These are phyloP conservation scores for Lycophotia porphyrea DNA, from an alignment of 2,888 invertebrate genomes.

Conservation along the genomic window DNA sequence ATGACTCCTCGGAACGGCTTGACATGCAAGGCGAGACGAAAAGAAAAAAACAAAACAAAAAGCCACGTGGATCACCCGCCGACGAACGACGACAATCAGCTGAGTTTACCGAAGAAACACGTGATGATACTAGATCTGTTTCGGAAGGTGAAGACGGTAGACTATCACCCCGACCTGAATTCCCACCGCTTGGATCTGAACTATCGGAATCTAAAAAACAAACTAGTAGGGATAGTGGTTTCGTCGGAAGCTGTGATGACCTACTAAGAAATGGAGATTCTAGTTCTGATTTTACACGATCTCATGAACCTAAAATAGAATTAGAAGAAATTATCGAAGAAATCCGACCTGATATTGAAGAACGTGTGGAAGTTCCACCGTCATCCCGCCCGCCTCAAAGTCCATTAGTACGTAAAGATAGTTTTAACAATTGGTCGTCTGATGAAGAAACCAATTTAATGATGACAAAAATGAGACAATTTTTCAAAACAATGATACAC, in stretches of 20 bases:
- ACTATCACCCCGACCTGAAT: constrained; percentile 93
- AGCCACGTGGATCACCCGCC: constrained; percentile 90
- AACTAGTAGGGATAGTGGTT: constrained; percentile 96
- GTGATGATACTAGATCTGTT: constrained; percentile 90
- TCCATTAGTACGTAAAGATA: constrained; percentile 95
- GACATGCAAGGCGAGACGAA: constrained; percentile 96
- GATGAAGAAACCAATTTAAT: constrained; percentile 98
- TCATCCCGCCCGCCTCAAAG: constrained; percentile 88
- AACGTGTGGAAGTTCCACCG: constrained; percentile 87
- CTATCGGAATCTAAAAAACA: constrained; percentile 93
- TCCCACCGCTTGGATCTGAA: constrained; percentile 89
- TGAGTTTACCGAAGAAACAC: constrained; percentile 91
- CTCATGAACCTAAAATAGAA: constrained; percentile 89
- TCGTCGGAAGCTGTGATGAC: constrained; percentile 97
- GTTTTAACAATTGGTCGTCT: constrained; percentile 98
- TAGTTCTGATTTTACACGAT: constrained; percentile 88
- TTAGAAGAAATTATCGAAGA: constrained; percentile 91
- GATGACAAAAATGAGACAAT: constrained; percentile 98
- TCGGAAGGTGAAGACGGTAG: constrained; percentile 92
- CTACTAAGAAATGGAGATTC: constrained; percentile 92
- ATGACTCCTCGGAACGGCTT: constrained; percentile 92
- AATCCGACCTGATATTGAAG: constrained; percentile 89
- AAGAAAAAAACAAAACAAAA: constrained; percentile 94
- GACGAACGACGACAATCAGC: constrained; percentile 92
- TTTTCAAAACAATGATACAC: constrained; percentile 97